Evolutionary conservation across 2,888 invertebrate species (phyloP), one percentile per base, ranked within the genome.

Genomic region (Nezara viridula): DNA sequence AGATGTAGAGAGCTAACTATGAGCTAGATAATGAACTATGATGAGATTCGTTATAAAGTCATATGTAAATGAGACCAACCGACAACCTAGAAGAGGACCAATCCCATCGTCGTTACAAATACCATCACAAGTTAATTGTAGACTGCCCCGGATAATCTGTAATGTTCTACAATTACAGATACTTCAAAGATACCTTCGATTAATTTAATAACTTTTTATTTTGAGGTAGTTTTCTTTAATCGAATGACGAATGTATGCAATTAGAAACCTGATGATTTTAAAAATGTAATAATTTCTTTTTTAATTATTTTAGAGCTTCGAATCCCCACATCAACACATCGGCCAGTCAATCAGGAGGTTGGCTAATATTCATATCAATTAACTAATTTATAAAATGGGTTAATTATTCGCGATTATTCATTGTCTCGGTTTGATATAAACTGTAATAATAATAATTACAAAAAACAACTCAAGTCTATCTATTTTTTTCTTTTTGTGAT

Each of bases 131-230:
- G 5, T 24, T 77, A 40, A 77, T 77, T 77, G 40, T 40, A 40
- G 21, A 16, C 19, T 27, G 19, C 40, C 12, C 21, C 3, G 40
- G 9, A 77, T 77, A 77, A 77, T 77, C 40, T 77, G 40, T 37
- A 77, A 40, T 40, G 24, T 77, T 77, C 77, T 40, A 40, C 19
- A 77, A 77, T 77, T 77, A 40, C 77, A 77, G 77, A 40, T 77
- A 55, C 6, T 55, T 9, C 55, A 55, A 55, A 24, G 24, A 55
- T 6, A 9, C 40, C 40, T 77, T 77, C 77, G 21, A 40, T 77
- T 19, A 77, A 77, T 37, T 77, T 37, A 21, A 12, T 27, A 27
- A n/a, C 27, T 60, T 55, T 55, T 60, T 27, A 60, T 60, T 60
- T 60, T 24, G 12, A 12, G n/a, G 27, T 60, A 60, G 27, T 5